Evolutionary conservation across 2,888 invertebrate species (phyloP), one percentile per base, ranked within the genome.

Genomic region (Stomorhina lunata): DNA sequence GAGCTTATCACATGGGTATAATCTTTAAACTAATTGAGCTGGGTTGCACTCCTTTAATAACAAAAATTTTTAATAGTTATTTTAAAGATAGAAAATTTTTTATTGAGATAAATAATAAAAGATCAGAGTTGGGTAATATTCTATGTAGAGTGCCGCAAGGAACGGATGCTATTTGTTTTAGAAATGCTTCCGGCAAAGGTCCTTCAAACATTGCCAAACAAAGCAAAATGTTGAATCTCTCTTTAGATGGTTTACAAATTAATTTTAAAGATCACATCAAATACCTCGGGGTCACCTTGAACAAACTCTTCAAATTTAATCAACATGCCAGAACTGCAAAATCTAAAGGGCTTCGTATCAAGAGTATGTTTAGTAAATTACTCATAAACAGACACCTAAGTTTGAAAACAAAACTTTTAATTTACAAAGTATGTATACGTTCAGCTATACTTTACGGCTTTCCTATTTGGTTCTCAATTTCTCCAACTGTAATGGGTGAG

Each of bases 111-210:
- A 55, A 77, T 20, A 15, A 65, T 5, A 27, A 7, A 1, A 43
- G 20, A 37, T 78, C 83, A 1, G 25, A 25, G 0, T 9, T 17
- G 10, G 63, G 69, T 4, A 6, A 15, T 6, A 40, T 69, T n/a
- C 22, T 43, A 7, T 45, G 73, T 45, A 80, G 73, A 1, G 80
- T 79, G 1, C 80, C 77, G 1, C 80, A 80, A 37, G 78, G 77
- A 2, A 48, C 43, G 4, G 43, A 61, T 9, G 61, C 61, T 10
- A 61, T 43, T 15, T 43, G 40, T 43, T 27, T 40, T 43, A 9
- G 40, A 12, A 66, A 34, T 32, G 65, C 65, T 7, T 45, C 45
- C 5, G 45, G 63, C 6, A 59, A 65, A 12, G 43, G 45, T 10
- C 29, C 43, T 4, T 17, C 12, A 2, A 2, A 32, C 15, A 32